Evolutionary conservation across 2,888 invertebrate species (phyloP), one percentile per base, ranked within the genome.

Genomic region (Noctua fimbriata): DNA sequence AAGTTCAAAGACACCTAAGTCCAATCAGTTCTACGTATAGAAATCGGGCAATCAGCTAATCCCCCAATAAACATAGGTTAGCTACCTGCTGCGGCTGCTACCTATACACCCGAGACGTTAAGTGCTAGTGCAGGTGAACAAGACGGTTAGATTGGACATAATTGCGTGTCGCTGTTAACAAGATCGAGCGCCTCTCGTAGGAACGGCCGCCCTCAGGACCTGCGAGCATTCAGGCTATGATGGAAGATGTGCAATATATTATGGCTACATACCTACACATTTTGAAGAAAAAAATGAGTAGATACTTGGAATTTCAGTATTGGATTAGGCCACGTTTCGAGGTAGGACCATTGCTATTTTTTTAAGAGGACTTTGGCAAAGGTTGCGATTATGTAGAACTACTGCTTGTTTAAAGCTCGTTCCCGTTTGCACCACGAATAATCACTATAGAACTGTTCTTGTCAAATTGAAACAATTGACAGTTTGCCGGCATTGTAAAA

Each of bases 81-180:
- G n/a, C 67, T 44, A n/a, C 67, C 24, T 65, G 66, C 36, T 12
- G 5, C 2, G 28, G 60, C 41, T 41, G 66, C 18, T 36, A 28
- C 16, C 0, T n/a, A 14, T 18, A 21, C 32, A 76, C 18, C 14
- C 24, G 47, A 72, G 63, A 58, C 55, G 55, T 36, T 73, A 87
- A 86, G 72, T 71, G 85, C 71, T 79, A 71, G 72, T 80, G 82
- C 84, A 86, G 82, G 83, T 83, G 81, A 88, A 90, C 90, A 90
- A 82, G 90, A 76, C 74, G 28, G 81, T 76, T 87, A 84, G 83
- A 90, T 86, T 88, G 87, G 58, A 84, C 87, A 80, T 90, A 89
- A 90, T 91, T 91, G 89, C 86, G 76, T 81, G 83, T 81, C 84
- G 70, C 60, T 89, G 90, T 91, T 88, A 87, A 90, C 91, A 87